These are phyloP conservation scores for Plumapathes pennacea DNA, from an alignment of 92 coral and sea anemone genomes.

Conservation along the genomic window DNA sequence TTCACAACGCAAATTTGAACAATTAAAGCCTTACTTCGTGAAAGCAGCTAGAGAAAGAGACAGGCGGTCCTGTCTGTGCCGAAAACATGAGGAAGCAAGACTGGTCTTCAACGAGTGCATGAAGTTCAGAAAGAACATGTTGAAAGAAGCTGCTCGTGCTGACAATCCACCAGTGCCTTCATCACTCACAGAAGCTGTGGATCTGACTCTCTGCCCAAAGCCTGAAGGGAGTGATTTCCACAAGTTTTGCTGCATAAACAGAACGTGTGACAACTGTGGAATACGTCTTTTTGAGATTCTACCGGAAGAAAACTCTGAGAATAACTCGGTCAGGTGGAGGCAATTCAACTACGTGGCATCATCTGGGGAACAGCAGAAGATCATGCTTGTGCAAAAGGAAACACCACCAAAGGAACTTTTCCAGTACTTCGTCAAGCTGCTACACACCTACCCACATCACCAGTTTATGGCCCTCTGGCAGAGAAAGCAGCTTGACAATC, in stretches of 20 bases:
- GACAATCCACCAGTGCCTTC: constrained; percentile 7
- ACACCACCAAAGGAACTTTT: constrained; percentile 34
- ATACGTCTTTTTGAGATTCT: constrained; percentile 11
- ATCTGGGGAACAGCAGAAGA: constrained; percentile 32
- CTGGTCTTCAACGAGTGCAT: constrained; percentile 26
- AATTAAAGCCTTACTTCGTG: constrained; percentile 40
- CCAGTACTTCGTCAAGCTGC: constrained; percentile 30
- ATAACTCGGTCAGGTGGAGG: constrained; percentile 24
- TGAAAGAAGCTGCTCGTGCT: constrained; percentile 2
- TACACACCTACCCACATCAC: constrained; percentile 28
- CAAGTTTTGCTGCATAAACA: constrained; percentile 13
- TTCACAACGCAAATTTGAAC: constrained; percentile 36
- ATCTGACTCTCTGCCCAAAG: constrained; percentile 32
- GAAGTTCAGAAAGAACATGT: constrained; percentile 31
- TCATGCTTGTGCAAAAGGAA: constrained; percentile 40
- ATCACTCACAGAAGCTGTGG: constrained; percentile 29
- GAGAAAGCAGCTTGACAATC: constrained; percentile 32
- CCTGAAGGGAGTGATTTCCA: constrained; percentile 38
- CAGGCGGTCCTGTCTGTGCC: constrained; percentile 41
- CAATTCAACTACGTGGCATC: constrained; percentile 25
- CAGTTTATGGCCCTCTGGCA: constrained; percentile 43
- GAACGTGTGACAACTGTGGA: constrained; percentile 40
- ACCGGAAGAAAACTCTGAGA: constrained; percentile 17
- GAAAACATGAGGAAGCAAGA: constrained; percentile 38
- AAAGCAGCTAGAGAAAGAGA: constrained; percentile 28